phyloP scores from a whole-genome alignment of 1,140 invertebrate genomes.

The Dendroctonus ponderosae region DNA sequence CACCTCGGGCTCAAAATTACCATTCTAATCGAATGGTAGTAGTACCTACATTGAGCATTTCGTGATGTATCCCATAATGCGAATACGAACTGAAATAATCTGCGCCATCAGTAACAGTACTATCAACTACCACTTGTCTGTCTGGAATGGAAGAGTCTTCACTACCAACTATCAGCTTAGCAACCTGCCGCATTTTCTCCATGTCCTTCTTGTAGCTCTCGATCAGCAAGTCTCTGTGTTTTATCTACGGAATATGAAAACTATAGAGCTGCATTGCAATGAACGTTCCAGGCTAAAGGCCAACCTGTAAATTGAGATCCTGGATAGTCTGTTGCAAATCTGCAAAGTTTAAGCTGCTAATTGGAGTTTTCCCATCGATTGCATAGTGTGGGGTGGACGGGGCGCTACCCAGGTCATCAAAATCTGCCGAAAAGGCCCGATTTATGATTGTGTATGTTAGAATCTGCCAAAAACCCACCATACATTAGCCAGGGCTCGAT shows the following conservation, averaged over 20 bases:
- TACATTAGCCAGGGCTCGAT: slow-evolving; percentile 84
- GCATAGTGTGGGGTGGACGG: slow-evolving; percentile 51
- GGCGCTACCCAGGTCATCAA: slow-evolving; percentile 50
- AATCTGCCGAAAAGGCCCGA: slow-evolving; percentile 39
- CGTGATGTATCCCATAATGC: slow-evolving; percentile 97
- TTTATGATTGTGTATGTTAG: background rate
- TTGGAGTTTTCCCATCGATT: slow-evolving; percentile 49
- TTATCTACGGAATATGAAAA: slow-evolving; percentile 51
- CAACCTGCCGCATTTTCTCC: slow-evolving; percentile 61
- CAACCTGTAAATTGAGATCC: slow-evolving; percentile 46
- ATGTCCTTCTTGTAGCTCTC: slow-evolving; percentile 63
- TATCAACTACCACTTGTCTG: slow-evolving; percentile 52
- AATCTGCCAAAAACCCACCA: slow-evolving; percentile 57
- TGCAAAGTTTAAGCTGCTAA: slow-evolving; percentile 47
- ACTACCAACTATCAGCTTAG: slow-evolving; percentile 53
- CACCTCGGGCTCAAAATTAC: background rate
- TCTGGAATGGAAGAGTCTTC: slow-evolving; percentile 46
- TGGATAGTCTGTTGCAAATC: slow-evolving; percentile 49
- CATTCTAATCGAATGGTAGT: background rate
- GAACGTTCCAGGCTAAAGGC: background rate
- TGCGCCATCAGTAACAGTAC: slow-evolving; percentile 59
- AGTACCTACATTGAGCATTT: slow-evolving; percentile 74
- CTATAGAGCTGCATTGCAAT: background rate
- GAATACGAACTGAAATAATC: slow-evolving; percentile 95
- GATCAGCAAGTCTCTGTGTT: slow-evolving; percentile 57